A percentile compares a stretch with the other conserved stretches of the same genome.
These are phyloP conservation scores for Clanis bilineata DNA, from an alignment of 2,888 invertebrate genomes.

Conservation along the genomic window DNA sequence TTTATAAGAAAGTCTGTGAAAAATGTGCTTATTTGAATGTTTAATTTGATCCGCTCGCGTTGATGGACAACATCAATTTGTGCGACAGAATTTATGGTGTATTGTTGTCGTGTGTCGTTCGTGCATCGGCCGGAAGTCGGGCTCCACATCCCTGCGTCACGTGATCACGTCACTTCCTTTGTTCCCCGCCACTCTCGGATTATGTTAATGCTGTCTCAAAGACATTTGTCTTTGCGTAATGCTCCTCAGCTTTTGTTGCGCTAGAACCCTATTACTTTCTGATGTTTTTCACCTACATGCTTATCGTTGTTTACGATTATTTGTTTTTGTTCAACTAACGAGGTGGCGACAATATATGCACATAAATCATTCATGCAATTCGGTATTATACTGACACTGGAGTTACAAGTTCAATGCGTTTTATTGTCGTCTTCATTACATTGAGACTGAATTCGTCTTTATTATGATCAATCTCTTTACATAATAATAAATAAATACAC, in stretches of 20 bases:
- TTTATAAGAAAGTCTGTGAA: neutral
- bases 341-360: slow-evolving; percentile 22
- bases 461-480: too few species aligned
- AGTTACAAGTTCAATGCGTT: neutral
- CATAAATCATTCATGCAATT: slow-evolving; percentile 22
- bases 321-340: slow-evolving; percentile 30
- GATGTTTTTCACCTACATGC: slow-evolving; percentile 58
- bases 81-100: slow-evolving; percentile 35
- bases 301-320: slow-evolving; percentile 62
- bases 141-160: slow-evolving; percentile 45
- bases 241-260: slow-evolving; percentile 53
- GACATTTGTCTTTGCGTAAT: slow-evolving; percentile 76
- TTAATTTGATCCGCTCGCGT: slow-evolving; percentile 14
- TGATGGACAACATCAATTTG: slow-evolving; percentile 52
- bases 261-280: slow-evolving; percentile 62
- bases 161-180: slow-evolving; percentile 70
- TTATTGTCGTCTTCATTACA: neutral
- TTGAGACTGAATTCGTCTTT: neutral
- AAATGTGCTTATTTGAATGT: neutral
- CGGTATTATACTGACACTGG: neutral
- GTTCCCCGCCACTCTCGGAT: slow-evolving; percentile 64
- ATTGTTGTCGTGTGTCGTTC: slow-evolving; percentile 30
- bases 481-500: too few species aligned
- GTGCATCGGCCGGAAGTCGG: slow-evolving; percentile 50
- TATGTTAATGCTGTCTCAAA: slow-evolving; percentile 74